phyloP scores from a whole-genome alignment of 2,113 vertebrate genomes.

The Phylloscopus trochiloides region DNA sequence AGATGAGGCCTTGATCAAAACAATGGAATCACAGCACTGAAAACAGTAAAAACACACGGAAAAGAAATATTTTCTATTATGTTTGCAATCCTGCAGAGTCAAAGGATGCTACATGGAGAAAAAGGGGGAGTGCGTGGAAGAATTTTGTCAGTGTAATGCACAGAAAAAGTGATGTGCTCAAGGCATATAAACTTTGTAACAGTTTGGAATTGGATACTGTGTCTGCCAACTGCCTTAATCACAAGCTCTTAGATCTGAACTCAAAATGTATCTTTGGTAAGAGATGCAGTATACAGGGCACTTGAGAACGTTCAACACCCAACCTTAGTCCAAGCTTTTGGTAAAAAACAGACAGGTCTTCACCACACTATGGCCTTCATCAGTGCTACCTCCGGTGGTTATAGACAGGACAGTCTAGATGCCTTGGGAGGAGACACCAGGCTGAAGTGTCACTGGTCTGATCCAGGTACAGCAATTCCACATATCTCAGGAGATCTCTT shows the following conservation, averaged over 20 bases:
- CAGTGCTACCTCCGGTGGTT: neutral
- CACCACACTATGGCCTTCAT: neutral
- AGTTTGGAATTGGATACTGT: neutral
- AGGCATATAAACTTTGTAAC: neutral
- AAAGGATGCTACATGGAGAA: neutral
- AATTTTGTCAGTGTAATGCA: neutral
- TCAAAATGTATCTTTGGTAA: neutral
- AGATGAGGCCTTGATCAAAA: neutral
- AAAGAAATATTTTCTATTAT: neutral
- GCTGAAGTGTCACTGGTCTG: neutral
- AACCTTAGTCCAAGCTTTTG: neutral
- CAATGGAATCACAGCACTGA: neutral
- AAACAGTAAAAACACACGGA: neutral
- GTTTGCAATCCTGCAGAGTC: neutral
- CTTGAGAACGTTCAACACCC: neutral
- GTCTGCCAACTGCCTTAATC: neutral
- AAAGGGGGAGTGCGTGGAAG: accelerated
- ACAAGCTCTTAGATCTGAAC: neutral
- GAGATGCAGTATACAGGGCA: neutral
- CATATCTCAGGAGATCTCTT: conserved; percentile 17
- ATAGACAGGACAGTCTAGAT: neutral
- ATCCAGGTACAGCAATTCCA: neutral
- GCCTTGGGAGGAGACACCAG: neutral
- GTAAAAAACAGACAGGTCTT: neutral
- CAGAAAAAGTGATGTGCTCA: neutral